Base-by-base conservation (phyloP, 2,888 invertebrate genomes). In the Drosophila quinaria region DNA sequence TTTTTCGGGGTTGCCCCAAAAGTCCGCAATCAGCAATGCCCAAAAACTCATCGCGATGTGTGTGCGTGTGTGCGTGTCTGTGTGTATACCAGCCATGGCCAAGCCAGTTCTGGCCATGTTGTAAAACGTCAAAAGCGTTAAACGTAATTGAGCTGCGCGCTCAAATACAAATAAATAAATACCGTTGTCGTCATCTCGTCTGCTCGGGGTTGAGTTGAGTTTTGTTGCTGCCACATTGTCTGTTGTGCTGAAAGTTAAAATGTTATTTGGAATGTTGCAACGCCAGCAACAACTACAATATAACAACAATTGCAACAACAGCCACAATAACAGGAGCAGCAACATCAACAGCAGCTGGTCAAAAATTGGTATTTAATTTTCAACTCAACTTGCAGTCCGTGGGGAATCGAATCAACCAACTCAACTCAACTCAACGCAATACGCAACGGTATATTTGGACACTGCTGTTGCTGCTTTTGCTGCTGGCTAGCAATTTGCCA, bases 41-140 rank as follows among this genome's bases (percentile, higher is more conserved):
- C 42, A 22, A 44, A 41, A 22, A 44, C 22, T 13, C 42, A 42
- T 22, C 41, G 10, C 6, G 8, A 8, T 37, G 17, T 39, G 17
- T 70, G 39, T 66, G 65, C 69, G 54, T 59, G 59, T 64, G 35
- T 52, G 29, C 58, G 52, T 56, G 54, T 55, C 39, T 61, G 15
- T 52, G 44, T 63, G 42, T 35, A 31, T 59, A 67, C 63, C n/a
- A 55, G 69, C 64, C 22, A 46, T 33, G 44, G 44, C 55, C 42
- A 55, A 31, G 55, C 33, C 51, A 62, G 60, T 70, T 59, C 59
- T 69, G 78, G 74, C 73, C 66, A 78, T 82, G 77, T 78, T 89
- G 85, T 82, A 87, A 87, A 87, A 89, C 87, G 87, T 87, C 87
- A 87, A 89, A 89, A 87, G 85, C 89, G 87, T 87, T 89, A 85